Conservation (phyloP, 1,140 invertebrate genomes). For the Mamestra configurata region DNA sequence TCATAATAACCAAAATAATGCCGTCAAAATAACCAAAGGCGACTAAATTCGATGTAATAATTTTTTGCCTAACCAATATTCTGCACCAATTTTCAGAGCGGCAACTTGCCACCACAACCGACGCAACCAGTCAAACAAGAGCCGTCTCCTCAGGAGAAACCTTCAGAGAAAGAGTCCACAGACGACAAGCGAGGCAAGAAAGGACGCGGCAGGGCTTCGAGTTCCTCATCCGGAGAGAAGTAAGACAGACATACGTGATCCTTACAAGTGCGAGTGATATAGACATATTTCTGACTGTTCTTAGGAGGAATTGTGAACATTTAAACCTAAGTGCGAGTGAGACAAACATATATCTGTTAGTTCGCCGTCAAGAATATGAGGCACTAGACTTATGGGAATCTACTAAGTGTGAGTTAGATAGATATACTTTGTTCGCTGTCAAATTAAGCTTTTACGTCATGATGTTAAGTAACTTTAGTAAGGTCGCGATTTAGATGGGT, state of each 20-base stretch:
- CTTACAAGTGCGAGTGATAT: constrained; percentile 55
- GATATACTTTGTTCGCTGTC: constrained; percentile 16
- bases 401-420: constrained; percentile 2
- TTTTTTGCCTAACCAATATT: too few relatives aligned
- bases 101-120: constrained; percentile 59
- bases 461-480: constrained; percentile 31
- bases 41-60: too few relatives aligned
- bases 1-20: too few relatives aligned
- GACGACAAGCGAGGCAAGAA: constrained; percentile 79
- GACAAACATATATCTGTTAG: neutral
- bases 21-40: too few relatives aligned
- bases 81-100: constrained; percentile 67
- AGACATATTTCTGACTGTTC: constrained; percentile 43
- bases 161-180: constrained; percentile 59
- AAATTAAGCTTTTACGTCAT: constrained; percentile 35
- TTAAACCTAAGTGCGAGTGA: constrained; percentile 11
- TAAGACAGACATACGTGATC: constrained; percentile 64
- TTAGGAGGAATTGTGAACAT: neutral
- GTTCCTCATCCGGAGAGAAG: constrained; percentile 82
- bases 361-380: neutral
- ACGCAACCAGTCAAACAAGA: constrained; percentile 63
- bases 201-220: constrained; percentile 77
- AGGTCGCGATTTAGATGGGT: constrained; percentile 33
- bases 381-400: neutral
- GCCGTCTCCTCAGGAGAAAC: constrained; percentile 51